phyloP scores from a whole-genome alignment of 2,113 vertebrate genomes.

The Zapornia atra region DNA sequence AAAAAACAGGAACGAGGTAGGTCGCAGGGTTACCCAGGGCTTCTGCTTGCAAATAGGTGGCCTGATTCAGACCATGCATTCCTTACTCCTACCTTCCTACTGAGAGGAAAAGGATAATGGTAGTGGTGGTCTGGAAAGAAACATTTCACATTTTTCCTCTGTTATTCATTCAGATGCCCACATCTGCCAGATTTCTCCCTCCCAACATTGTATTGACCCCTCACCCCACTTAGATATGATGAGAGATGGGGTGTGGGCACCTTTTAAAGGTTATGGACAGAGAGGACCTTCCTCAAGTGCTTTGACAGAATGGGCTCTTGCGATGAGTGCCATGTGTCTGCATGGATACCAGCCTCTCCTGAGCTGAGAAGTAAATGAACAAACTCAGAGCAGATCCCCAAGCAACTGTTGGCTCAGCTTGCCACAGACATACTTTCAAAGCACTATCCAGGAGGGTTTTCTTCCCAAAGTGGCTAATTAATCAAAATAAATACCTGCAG shows the following conservation, averaged over 20 bases:
- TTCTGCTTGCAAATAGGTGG: neutral
- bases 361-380: neutral
- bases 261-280: neutral
- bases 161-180: neutral
- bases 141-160: neutral
- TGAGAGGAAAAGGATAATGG: neutral
- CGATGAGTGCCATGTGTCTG: neutral
- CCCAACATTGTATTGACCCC: neutral
- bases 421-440: neutral
- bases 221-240: neutral
- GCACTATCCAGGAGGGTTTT: neutral
- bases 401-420: neutral
- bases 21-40: neutral
- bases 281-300: neutral
- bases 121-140: neutral
- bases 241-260: neutral
- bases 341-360: neutral
- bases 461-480: constrained; percentile 41
- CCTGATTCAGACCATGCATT: neutral
- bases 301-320: neutral
- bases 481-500: constrained; percentile 55
- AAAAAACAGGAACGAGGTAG: neutral
- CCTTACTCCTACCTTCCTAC: neutral
- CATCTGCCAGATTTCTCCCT: neutral
- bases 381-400: neutral